These are phyloP conservation scores for Octodonta nipae DNA, from an alignment of 2,888 invertebrate species.

Conservation along the genomic window DNA sequence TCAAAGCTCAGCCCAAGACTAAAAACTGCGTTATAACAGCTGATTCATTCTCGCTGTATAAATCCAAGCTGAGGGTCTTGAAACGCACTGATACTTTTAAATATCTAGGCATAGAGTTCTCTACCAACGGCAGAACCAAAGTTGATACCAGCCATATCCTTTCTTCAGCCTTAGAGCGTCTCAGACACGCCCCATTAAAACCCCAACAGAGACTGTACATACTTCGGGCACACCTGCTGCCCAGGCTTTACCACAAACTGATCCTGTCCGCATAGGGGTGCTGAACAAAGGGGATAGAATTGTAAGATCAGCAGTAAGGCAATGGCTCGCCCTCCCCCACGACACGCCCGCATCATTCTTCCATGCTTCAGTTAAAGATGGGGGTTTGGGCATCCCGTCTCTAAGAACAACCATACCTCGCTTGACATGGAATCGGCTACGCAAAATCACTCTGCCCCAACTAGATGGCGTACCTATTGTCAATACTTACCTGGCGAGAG, in stretches of 20 bases:
- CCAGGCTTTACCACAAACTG: conserved; percentile 3
- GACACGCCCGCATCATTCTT: conserved; percentile 6
- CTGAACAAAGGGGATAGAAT: conserved; percentile 2
- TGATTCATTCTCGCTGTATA: not conserved
- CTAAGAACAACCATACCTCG: too few species aligned
- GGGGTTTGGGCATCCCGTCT: conserved; percentile 9
- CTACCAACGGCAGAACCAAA: not conserved
- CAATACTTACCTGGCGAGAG: too few species aligned
- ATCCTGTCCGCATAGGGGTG: conserved; percentile 1
- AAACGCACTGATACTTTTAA: not conserved
- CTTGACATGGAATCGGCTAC: too few species aligned
- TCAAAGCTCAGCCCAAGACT: conserved; percentile 2
- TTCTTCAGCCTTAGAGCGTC: not conserved
- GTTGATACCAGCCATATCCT: not conserved
- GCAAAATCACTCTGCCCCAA: too few species aligned
- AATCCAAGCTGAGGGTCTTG: not conserved
- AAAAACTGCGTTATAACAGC: not conserved
- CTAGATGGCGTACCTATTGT: too few species aligned
- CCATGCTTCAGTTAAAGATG: conserved; percentile 5
- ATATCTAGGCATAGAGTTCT: conserved; percentile 3
- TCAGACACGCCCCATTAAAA: conserved; percentile 5
- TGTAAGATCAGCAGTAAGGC: too few species aligned
- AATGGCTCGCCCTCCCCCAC: too few species aligned
- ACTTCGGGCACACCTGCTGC: conserved; percentile 2
- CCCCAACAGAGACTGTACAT: conserved; percentile 6